A percentile compares a stretch with the other conserved stretches of the same genome.
Conservation (phyloP, 2,888 invertebrate genomes). For the Dione vanillae region DNA sequence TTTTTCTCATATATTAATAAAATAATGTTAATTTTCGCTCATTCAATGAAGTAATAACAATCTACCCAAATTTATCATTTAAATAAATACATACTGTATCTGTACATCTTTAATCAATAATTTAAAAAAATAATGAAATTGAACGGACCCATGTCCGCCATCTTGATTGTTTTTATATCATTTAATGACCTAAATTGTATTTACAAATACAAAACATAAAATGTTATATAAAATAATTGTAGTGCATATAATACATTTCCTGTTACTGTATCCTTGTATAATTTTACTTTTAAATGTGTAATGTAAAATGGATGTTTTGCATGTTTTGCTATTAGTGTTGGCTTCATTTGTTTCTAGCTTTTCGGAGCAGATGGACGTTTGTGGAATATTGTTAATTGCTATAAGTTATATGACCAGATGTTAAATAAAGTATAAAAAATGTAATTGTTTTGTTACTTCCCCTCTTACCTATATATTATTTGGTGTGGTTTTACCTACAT, state of each 20-base stretch:
- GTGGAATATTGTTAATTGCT: conserved; percentile 71
- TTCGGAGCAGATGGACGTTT: conserved; percentile 49
- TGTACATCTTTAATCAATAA: no score
- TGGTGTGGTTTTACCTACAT: no score
- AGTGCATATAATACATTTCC: background rate
- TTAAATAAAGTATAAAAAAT: conserved; percentile 77
- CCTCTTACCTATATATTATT: background rate
- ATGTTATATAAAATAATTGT: background rate
- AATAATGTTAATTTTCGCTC: background rate
- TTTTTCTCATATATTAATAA: no score
- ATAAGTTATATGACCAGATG: conserved; percentile 76
- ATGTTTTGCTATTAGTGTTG: conserved; percentile 29
- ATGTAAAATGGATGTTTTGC: conserved; percentile 17
- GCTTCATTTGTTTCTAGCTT: conserved; percentile 42
- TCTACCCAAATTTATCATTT: background rate
- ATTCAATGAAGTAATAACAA: background rate
- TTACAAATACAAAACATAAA: no score
- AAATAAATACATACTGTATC: no score
- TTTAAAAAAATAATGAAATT: no score
- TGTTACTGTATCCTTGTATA: conserved; percentile 1
- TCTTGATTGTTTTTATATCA: no score
- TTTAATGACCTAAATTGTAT: no score
- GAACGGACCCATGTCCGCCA: background rate
- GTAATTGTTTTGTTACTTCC: conserved; percentile 8
- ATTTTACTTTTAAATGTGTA: conserved; percentile 10